These are phyloP conservation scores for Sinosuthora webbiana DNA, from an alignment of 2,113 vertebrate genomes.

Conservation along the genomic window DNA sequence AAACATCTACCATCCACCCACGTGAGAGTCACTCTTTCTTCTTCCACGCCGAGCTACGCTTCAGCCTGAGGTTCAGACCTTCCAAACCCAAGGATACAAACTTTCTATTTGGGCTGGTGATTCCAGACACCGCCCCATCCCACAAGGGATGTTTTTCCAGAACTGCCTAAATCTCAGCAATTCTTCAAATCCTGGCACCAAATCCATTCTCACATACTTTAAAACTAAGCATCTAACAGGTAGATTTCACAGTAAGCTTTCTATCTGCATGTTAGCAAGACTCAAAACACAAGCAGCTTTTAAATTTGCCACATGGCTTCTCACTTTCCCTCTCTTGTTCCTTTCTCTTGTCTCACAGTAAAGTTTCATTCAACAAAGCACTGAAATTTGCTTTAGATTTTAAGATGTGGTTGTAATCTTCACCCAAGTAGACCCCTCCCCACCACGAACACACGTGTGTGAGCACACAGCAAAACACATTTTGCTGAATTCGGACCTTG, in stretches of 20 bases:
- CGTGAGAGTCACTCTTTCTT: too few relatives aligned
- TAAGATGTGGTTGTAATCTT: not conserved
- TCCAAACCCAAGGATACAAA: too few relatives aligned
- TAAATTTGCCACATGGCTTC: not conserved
- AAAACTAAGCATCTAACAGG: not conserved
- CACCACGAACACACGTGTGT: rapidly evolving
- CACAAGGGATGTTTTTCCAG: rapidly evolving
- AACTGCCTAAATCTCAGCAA: not conserved
- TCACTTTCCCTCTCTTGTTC: not conserved
- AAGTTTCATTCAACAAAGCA: not conserved
- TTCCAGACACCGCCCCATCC: too few relatives aligned
- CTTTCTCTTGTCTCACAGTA: not conserved
- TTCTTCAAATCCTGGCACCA: not conserved
- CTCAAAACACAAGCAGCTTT: not conserved
- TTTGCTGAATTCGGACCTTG: not conserved
- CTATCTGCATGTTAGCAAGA: not conserved
- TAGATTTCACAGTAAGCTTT: not conserved
- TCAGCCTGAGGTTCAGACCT: too few relatives aligned
- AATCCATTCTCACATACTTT: not conserved
- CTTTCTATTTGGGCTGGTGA: too few relatives aligned
- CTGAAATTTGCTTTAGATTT: not conserved
- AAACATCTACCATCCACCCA: too few relatives aligned
- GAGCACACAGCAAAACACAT: not conserved
- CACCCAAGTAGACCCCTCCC: not conserved
- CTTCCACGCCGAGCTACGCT: too few relatives aligned